Conservation (phyloP, 2,113 vertebrate species). For the Willisornis vidua region DNA sequence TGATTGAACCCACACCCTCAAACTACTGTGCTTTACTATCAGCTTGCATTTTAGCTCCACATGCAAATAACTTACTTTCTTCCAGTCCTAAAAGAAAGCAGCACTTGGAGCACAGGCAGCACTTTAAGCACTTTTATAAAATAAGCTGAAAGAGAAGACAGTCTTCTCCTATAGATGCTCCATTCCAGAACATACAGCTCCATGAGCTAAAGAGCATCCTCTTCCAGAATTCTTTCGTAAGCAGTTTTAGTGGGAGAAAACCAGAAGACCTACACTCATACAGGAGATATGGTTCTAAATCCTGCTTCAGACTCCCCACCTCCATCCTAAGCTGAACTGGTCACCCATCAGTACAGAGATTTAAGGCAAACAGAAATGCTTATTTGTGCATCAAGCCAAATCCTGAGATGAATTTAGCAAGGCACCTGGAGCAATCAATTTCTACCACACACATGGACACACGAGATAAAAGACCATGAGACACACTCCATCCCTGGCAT, state of each 20-base stretch:
- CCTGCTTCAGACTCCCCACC: neutral
- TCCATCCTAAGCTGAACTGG: neutral
- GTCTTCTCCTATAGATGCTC: neutral
- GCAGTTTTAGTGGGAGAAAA: neutral
- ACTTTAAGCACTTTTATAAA: neutral
- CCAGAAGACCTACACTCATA: neutral
- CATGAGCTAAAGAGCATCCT: neutral
- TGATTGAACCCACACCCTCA: neutral
- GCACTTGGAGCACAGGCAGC: accelerated
- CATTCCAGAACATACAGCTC: neutral
- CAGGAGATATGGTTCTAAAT: neutral
- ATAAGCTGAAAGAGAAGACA: neutral
- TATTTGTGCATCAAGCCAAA: neutral
- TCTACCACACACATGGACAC: neutral
- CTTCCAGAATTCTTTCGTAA: neutral
- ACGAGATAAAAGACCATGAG: neutral
- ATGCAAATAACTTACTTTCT: neutral
- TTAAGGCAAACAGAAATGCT: neutral
- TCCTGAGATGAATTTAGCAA: neutral
- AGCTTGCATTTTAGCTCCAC: neutral
- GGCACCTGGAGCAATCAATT: neutral
- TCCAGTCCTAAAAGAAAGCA: neutral
- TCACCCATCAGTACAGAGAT: neutral
- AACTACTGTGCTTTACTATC: neutral
- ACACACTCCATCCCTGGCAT: accelerated